These are phyloP conservation scores for Drosophila quinaria DNA, from an alignment of 2,888 invertebrate genomes.

Conservation along the genomic window DNA sequence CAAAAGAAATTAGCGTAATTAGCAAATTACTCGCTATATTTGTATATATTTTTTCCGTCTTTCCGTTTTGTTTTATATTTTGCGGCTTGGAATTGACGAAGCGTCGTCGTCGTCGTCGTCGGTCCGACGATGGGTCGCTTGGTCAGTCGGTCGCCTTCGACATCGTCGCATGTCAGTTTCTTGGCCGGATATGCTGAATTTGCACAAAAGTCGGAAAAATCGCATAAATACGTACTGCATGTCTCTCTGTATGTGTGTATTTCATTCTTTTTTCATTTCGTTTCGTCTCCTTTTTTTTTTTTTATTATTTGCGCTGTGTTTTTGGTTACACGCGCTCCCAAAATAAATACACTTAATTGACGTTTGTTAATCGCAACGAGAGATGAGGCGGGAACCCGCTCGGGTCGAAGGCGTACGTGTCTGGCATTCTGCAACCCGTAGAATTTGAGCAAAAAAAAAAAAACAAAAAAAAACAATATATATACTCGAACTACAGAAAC, in stretches of 20 bases:
- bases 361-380: conserved; percentile 70
- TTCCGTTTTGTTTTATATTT: conserved; percentile 52
- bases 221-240: conserved; percentile 62
- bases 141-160: conserved; percentile 55
- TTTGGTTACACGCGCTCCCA: conserved; percentile 73
- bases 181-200: conserved; percentile 82
- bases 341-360: conserved; percentile 79
- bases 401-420: conserved; percentile 17
- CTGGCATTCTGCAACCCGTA: conserved; percentile 46
- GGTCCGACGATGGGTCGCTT: conserved; percentile 44
- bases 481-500: conserved; percentile 9
- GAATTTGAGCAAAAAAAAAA: conserved; percentile 34
- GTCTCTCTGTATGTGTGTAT: conserved; percentile 5
- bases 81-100: conserved; percentile 70
- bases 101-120: conserved; percentile 28
- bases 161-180: conserved; percentile 76
- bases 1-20: conserved; percentile 81
- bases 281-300: neutral
- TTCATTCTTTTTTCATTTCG: conserved; percentile 8
- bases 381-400: conserved; percentile 38
- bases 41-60: conserved; percentile 5
- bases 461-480: conserved; percentile 2
- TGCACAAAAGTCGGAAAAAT: conserved; percentile 74
- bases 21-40: conserved; percentile 72
- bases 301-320: neutral